Percentiles rank a stretch among this genome's conserved stretches.
Evolutionary conservation across 2,113 vertebrate genomes (phyloP).

Genomic region (Spilogale gracilis): DNA sequence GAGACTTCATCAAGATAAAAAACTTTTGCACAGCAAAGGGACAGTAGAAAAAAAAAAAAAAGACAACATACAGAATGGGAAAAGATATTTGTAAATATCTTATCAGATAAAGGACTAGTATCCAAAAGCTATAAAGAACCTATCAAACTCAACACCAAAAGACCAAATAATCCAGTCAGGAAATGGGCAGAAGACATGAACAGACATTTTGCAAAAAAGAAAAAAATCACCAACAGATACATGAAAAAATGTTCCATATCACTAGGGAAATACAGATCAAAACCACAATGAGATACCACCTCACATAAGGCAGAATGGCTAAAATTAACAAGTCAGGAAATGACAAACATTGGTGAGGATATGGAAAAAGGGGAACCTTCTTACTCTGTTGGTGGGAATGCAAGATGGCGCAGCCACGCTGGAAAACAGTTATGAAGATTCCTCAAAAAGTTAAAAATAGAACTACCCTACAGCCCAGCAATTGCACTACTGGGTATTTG

Average conservation of each 20-base stretch:
- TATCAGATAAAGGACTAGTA: not conserved
- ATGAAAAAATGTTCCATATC: not conserved
- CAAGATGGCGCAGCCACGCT: not conserved
- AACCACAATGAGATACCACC: not conserved
- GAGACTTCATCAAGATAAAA: not conserved
- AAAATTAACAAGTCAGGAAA: not conserved
- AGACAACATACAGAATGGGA: not conserved
- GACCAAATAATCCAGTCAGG: not conserved
- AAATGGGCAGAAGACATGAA: not conserved
- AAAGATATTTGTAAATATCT: not conserved
- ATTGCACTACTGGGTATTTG: not conserved
- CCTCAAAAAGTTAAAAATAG: not conserved
- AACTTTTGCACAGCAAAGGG: not conserved
- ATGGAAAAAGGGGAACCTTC: not conserved
- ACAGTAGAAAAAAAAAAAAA: not conserved
- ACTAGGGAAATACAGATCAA: not conserved
- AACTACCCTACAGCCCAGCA: not conserved
- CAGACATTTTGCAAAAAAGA: not conserved
- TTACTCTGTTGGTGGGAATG: not conserved
- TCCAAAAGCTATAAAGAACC: not conserved
- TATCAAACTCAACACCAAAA: not conserved
- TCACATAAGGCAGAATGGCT: not conserved
- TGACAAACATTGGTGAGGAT: not conserved
- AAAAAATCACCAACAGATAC: not conserved
- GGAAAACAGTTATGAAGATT: not conserved